Evolutionary conservation across 1,140 invertebrate species (phyloP), one percentile per base, ranked within the genome.

Genomic region (Drosophila melanica): DNA sequence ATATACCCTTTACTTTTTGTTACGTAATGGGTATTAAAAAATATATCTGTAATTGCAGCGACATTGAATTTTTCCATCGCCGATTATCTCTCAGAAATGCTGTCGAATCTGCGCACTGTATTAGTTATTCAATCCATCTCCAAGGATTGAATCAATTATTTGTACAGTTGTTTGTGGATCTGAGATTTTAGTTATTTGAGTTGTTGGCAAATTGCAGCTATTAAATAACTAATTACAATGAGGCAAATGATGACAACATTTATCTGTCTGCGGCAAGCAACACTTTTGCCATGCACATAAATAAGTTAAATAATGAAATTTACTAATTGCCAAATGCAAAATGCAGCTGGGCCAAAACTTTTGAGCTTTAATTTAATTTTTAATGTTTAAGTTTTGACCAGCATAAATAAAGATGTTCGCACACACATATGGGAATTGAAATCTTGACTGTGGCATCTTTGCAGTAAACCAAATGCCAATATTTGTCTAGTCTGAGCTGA

Each of bases 241-340:
- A 47, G 45, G 64, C 59, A 45, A 51, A 45, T 51, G 44, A 53
- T 51, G 47, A 69, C 69, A 48, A 62, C 51, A 77, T 66, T 79
- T 68, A 55, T 72, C 73, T 57, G 65, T 64, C 42, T 63, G 63
- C 8, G 42, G 54, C 45, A 33, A 69, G 47, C 51, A 57, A 50
- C 78, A 68, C 75, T 65, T 54, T 77, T 62, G 67, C 53, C 44
- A 47, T 60, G 23, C 70, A 58, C 66, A 76, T 86, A 77, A 87
- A 87, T 86, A 77, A 87, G 82, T 86, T 73, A 77, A 70, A 82
- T 87, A 87, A 82, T 74, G 66, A 79, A 89, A 79, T 82, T 87
- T 77, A 50, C 79, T 86, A 87, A 89, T 87, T 87, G 82, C 82
- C 39, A 59, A 73, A 70, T 60, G 54, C 48, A 41, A 66, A 67